phyloP scores from a whole-genome alignment of 2,113 vertebrate species.

The Silurus glanis region DNA sequence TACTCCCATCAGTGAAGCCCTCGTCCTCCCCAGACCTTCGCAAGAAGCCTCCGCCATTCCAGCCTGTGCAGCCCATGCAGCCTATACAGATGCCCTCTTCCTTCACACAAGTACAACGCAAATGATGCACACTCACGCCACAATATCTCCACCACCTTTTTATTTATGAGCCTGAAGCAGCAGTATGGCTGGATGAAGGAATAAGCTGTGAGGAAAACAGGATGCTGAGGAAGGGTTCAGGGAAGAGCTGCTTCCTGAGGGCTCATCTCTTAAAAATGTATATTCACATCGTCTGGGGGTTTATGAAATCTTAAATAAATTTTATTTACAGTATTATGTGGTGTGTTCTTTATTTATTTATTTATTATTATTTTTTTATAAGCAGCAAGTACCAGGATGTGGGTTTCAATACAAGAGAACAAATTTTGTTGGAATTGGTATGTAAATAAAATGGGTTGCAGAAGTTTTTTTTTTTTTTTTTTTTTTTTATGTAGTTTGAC shows the following conservation, averaged over 20 bases:
- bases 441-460: neutral
- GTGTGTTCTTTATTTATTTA: neutral
- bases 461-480: neutral
- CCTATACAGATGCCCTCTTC: conserved; percentile 84
- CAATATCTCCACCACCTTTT: conserved; percentile 23
- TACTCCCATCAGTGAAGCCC: conserved; percentile 82
- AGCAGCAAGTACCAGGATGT: neutral
- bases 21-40: conserved; percentile 79
- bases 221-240: neutral
- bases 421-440: neutral
- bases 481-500: neutral
- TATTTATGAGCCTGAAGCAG: conserved; percentile 48
- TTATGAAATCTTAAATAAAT: conserved; percentile 55
- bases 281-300: conserved; percentile 39
- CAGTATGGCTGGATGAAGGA: neutral
- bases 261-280: conserved; percentile 39
- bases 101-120: conserved; percentile 90
- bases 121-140: conserved; percentile 69
- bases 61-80: conserved; percentile 78
- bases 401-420: neutral
- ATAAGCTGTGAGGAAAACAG: neutral
- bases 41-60: conserved; percentile 81
- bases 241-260: neutral
- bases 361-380: too few relatives aligned
- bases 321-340: conserved; percentile 52